Percentiles rank a stretch among this genome's conserved stretches.
Conservation (phyloP, 1,140 invertebrate species). For the Bombus waltoni region DNA sequence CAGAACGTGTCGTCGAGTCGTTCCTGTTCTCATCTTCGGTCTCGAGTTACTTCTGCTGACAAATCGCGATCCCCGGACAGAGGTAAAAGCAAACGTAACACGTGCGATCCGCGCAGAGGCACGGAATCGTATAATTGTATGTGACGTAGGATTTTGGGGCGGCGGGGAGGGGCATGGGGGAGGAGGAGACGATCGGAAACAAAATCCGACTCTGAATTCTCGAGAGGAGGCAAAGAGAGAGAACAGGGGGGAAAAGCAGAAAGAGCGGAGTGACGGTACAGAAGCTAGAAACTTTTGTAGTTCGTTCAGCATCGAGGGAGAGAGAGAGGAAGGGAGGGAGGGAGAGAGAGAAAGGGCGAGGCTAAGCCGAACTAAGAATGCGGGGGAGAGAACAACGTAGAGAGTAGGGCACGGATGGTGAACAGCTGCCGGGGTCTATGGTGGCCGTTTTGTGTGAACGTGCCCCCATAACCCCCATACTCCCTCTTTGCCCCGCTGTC, state of each 20-base stretch:
- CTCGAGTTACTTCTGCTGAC: background rate
- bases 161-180: too few relatives aligned
- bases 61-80: background rate
- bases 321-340: background rate
- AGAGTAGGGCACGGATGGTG: slow-evolving; percentile 77
- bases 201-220: background rate
- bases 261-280: slow-evolving; percentile 10
- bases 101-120: background rate
- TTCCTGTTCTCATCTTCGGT: background rate
- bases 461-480: slow-evolving; percentile 78
- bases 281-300: slow-evolving; percentile 9
- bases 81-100: background rate
- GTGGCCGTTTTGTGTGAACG: slow-evolving; percentile 74
- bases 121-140: background rate
- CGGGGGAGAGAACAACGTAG: slow-evolving; percentile 63
- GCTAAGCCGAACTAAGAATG: slow-evolving; percentile 69
- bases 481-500: slow-evolving; percentile 31
- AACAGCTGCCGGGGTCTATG: slow-evolving; percentile 76
- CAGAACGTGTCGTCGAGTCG: background rate
- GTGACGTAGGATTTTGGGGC: background rate
- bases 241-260: background rate
- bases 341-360: slow-evolving; percentile 53
- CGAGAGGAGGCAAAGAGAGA: background rate
- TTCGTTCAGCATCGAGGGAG: background rate
- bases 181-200: background rate